Conservation (phyloP, 2,113 vertebrate species). For the Callorhinus ursinus region DNA sequence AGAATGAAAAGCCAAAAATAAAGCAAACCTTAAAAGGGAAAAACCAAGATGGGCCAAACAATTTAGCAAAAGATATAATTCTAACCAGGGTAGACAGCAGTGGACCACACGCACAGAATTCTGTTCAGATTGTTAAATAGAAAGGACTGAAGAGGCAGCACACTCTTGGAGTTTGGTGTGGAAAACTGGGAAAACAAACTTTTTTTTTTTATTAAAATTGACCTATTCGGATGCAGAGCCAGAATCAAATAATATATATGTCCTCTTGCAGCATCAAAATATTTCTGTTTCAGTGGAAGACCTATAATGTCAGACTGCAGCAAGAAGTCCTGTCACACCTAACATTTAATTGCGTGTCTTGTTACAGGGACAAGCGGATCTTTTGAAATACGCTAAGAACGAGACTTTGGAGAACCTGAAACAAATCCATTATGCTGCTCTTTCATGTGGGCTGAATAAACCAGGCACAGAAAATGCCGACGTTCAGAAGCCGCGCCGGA, state of each 20-base stretch:
- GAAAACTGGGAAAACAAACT: neutral
- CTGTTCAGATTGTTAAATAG: neutral
- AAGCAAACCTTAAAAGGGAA: neutral
- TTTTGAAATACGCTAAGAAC: slow-evolving; percentile 95
- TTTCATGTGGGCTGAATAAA: slow-evolving; percentile 94
- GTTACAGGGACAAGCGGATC: slow-evolving; percentile 95
- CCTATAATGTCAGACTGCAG: neutral
- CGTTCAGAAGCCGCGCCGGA: slow-evolving; percentile 86
- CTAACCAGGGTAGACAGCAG: neutral
- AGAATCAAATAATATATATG: neutral
- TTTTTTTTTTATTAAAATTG: neutral
- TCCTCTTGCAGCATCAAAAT: neutral
- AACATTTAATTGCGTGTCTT: slow-evolving; percentile 43
- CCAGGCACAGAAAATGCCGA: slow-evolving; percentile 85
- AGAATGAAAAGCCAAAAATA: neutral
- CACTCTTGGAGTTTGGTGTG: neutral
- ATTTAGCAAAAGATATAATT: neutral
- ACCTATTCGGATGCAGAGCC: neutral
- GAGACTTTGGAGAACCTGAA: slow-evolving; percentile 97
- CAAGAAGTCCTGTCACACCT: neutral
- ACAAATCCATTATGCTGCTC: slow-evolving; percentile 95
- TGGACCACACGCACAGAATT: neutral
- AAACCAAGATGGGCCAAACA: neutral
- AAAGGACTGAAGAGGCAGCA: neutral
- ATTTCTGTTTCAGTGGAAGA: neutral